A percentile compares a stretch with the other conserved stretches of the same genome.
phyloP scores from a whole-genome alignment of 2,113 vertebrate genomes.

The Leuciscus idus region DNA sequence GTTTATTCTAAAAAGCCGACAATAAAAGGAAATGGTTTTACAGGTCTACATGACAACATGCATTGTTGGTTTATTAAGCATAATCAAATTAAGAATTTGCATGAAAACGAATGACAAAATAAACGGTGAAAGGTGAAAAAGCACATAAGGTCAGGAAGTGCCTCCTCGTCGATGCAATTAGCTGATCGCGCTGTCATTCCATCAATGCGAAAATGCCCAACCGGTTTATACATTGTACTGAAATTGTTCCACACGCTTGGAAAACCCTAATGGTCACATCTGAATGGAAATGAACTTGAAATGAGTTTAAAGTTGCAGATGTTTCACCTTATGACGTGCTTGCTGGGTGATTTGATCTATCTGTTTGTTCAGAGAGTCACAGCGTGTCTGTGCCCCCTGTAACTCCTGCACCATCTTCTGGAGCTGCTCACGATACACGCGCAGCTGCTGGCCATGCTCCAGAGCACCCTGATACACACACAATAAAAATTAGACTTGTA shows the following conservation, averaged over 20 bases:
- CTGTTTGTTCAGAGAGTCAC: slow-evolving; percentile 73
- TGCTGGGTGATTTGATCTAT: slow-evolving; percentile 75
- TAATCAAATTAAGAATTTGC: too few relatives aligned
- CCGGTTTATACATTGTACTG: not conserved
- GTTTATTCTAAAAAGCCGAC: too few relatives aligned
- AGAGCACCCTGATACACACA: slow-evolving; percentile 65
- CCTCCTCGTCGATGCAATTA: too few relatives aligned
- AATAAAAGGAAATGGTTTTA: too few relatives aligned
- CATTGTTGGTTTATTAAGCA: too few relatives aligned
- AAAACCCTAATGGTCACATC: not conserved
- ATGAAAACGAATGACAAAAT: too few relatives aligned
- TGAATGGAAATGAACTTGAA: not conserved
- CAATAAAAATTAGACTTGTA: not conserved
- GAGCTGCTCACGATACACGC: slow-evolving; percentile 72
- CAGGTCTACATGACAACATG: too few relatives aligned
- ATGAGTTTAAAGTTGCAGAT: not conserved
- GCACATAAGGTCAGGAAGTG: too few relatives aligned
- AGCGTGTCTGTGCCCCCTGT: slow-evolving; percentile 68
- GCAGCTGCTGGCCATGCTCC: slow-evolving; percentile 76
- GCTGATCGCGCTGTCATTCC: too few relatives aligned
- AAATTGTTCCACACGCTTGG: not conserved
- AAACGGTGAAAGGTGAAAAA: too few relatives aligned
- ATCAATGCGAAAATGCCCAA: too few relatives aligned
- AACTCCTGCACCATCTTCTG: slow-evolving; percentile 72
- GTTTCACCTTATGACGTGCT: slow-evolving; percentile 78